Percentiles rank a stretch among this genome's conserved stretches.
Evolutionary conservation across 2,797 vertebrate species (phyloP).

Genomic region (Sebastes hubbsi): DNA sequence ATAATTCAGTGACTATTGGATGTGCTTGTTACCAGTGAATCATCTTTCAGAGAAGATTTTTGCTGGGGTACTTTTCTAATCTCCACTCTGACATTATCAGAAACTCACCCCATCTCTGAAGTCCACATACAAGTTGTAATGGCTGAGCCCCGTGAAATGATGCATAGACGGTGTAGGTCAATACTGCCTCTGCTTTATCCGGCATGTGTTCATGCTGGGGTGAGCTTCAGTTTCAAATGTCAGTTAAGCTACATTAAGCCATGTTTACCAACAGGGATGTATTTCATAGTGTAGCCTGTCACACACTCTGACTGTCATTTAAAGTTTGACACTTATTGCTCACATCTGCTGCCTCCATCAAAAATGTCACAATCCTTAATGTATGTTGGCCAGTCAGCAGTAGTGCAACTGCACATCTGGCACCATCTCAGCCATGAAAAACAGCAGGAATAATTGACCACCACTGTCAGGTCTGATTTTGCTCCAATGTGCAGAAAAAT

Average conservation of each 20-base stretch:
- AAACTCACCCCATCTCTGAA: neutral
- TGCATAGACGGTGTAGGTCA: constrained; percentile 14
- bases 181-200: constrained; percentile 1
- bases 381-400: neutral
- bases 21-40: constrained; percentile 29
- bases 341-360: neutral
- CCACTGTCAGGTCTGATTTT: neutral
- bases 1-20: constrained; percentile 66
- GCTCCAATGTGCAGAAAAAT: neutral
- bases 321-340: neutral
- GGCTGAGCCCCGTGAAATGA: constrained; percentile 5
- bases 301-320: neutral
- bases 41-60: constrained; percentile 4
- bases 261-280: neutral
- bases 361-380: neutral
- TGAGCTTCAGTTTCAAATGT: constrained; percentile 40
- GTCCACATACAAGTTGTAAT: neutral
- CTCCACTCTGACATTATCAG: constrained; percentile 25
- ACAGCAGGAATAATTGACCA: neutral
- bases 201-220: constrained; percentile 14
- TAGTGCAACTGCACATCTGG: neutral
- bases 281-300: neutral
- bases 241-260: neutral
- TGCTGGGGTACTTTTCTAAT: neutral
- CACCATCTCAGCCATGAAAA: neutral